Evolutionary conservation across 2,113 vertebrate species (phyloP).

Genomic region (Lycaon pictus): DNA sequence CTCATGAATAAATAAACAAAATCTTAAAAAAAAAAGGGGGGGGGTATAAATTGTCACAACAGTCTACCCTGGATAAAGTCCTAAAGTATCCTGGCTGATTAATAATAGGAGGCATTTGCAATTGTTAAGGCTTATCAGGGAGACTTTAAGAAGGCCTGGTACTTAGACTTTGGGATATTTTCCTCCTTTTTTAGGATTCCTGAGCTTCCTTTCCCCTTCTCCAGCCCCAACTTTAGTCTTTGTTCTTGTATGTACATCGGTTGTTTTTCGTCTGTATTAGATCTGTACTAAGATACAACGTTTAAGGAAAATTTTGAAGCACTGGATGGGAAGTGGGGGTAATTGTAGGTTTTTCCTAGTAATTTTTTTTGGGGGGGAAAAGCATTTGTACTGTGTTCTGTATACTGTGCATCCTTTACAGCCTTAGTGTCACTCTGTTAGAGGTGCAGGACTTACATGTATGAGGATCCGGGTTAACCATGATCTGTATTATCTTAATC

Average conservation of each 20-base stretch:
- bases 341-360: neutral
- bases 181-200: slow-evolving; percentile 45
- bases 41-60: neutral
- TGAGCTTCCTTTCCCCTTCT: neutral
- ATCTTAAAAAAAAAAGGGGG: too few species aligned
- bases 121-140: slow-evolving; percentile 7
- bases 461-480: neutral
- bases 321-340: neutral
- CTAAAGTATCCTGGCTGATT: neutral
- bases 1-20: too few species aligned
- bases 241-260: slow-evolving; percentile 17
- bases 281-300: slow-evolving; percentile 2
- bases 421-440: neutral
- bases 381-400: neutral
- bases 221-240: neutral
- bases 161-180: slow-evolving; percentile 65
- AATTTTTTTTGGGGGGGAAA: neutral
- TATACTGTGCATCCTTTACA: neutral
- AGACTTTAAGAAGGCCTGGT: neutral
- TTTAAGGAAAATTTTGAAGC: slow-evolving; percentile 30
- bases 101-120: neutral
- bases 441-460: neutral
- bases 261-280: slow-evolving; percentile 17
- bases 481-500: neutral
- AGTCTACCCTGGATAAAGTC: neutral